Evolutionary conservation across 2,797 vertebrate species (phyloP).

Genomic region (Spea hammondii): DNA sequence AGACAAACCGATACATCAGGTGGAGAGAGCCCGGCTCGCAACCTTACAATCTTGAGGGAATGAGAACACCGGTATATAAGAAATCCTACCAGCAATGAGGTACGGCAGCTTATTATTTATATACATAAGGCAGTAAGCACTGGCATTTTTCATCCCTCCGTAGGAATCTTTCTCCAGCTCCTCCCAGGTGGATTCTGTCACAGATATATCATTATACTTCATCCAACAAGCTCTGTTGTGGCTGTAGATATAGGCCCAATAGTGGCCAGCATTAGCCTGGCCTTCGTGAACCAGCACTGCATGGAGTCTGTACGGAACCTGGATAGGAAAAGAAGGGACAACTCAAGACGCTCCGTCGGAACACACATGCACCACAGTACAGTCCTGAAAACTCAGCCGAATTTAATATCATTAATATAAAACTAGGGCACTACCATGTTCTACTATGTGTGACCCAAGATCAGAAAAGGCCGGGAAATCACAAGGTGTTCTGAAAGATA

Average conservation of each 20-base stretch:
- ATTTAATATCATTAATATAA: too few species aligned
- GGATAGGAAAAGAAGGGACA: constrained; percentile 11
- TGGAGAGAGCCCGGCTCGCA: too few species aligned
- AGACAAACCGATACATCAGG: too few species aligned
- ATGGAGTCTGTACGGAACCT: constrained; percentile 92
- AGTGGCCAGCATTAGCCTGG: constrained; percentile 93
- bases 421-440: too few species aligned
- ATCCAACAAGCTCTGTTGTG: constrained; percentile 83
- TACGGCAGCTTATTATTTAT: constrained; percentile 76
- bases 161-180: constrained; percentile 91
- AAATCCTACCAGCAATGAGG: constrained; percentile 71
- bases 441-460: too few species aligned
- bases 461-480: too few species aligned
- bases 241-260: constrained; percentile 93
- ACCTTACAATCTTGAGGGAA: neutral
- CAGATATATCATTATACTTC: constrained; percentile 90
- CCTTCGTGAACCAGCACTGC: constrained; percentile 94
- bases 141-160: constrained; percentile 90
- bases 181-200: constrained; percentile 91
- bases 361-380: too few species aligned
- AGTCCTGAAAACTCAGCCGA: too few species aligned
- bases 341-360: too few species aligned
- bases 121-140: constrained; percentile 97
- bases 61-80: neutral
- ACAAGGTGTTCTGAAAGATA: too few species aligned